Base-by-base conservation (phyloP, 2,797 vertebrate species). In the Anguilla obscura region DNA sequence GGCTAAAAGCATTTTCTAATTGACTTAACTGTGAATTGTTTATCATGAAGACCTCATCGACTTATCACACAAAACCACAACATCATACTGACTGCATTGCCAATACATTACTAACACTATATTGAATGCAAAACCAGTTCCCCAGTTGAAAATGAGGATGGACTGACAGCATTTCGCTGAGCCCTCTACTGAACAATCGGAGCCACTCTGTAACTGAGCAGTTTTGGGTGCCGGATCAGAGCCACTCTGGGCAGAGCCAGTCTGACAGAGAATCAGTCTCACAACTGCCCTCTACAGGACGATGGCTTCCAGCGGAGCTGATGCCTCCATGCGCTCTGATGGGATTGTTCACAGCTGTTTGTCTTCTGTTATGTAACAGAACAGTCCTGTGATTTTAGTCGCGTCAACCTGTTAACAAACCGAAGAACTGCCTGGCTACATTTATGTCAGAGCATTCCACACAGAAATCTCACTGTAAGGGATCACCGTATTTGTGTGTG, bases 351-450 rank as follows among this genome's bases (percentile, higher is more conserved):
- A 69, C 60, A 30, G 40, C 7, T 52, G 63, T 69, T 85, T 48
- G 84, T 88, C 5, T 9, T 8, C 82, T 52, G 80, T 84, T 71
- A 88, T 24, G 18, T 87, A 83, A 83, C 56, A 3, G 40, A 63
- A 52, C 40, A 66, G 80, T 84, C 86, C 9, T 84, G 40, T 87
- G 86, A 87, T 87, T 82, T 58, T 24, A 58, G 54, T 80, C 76
- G 58, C 50, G 36, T 82, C 27, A 83, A 87, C 79, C 36, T 33
- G 30, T 58, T 69, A 84, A 84, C 33, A 84, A 69, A 63, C 40
- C 52, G 24, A 27, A 40, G 74, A 91, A 87, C 91, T 91, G 90
- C 86, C 88, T 24, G 82, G 63, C 33, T 86, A 90, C 85, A 89
- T 90, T 76, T 76, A 40, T 40, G 74, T 76, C 40, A 76, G 74